Base-by-base conservation (phyloP, 1,140 invertebrate genomes). In the Drosophila sp. region DNA sequence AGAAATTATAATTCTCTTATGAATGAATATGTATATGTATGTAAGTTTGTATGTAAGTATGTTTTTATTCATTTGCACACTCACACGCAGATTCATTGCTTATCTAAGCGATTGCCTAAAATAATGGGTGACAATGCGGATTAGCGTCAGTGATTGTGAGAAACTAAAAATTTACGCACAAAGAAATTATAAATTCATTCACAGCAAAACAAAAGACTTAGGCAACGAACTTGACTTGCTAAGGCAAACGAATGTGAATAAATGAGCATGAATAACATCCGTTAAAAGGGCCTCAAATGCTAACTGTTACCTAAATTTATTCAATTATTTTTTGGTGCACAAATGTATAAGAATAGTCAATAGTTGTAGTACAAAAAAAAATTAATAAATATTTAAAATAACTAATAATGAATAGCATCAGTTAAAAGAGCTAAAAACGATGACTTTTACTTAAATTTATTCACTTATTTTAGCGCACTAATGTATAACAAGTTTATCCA, bases 141-240 rank as follows among this genome's bases (percentile, higher is more conserved):
- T 36, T 48, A 45, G 63, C 48, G 58, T 63, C 57, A 77, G 76
- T 45, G 61, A 38, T 72, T 61, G 53, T 81, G 78, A 76, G 73
- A 81, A 77, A 58, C 59, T 32, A 3, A 32, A 32, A 32, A 59
- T 18, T 2, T 21, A 11, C 14, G 34, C 13, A 7, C 7, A 0
- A 7, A 36, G n/a, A 48, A 61, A 83, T 82, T 83, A 79, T 72
- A 76, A 76, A 83, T 83, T 83, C 76, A 83, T 76, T 76, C 58
- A 72, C 48, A 38, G 32, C 56, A 61, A 70, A 79, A 84, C 80
- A 84, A 89, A 89, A 80, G 78, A 84, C 77, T 87, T 89, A 79
- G 74, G 82, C 76, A 87, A 82, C 82, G 65, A 87, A 87, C 82
- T 87, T 80, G 73, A 36, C 27, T 34, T 6, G 43, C 40, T 58